phyloP scores from a whole-genome alignment of 2,888 invertebrate genomes.

The Acanthosepion pharaonis region DNA sequence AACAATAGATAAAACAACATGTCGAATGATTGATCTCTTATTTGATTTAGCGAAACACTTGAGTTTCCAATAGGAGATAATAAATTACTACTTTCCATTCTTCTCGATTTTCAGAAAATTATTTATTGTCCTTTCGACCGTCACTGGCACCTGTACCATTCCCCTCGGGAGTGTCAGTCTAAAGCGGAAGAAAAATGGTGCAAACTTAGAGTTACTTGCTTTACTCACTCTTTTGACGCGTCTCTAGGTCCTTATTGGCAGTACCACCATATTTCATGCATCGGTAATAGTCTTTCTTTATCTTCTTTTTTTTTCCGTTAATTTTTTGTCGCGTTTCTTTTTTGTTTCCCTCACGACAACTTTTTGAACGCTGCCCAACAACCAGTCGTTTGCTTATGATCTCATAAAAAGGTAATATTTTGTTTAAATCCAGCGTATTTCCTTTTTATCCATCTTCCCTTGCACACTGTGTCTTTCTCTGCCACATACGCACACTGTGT shows the following conservation, averaged over 20 bases:
- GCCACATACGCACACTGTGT: background rate
- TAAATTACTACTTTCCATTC: background rate
- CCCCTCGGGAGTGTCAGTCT: background rate
- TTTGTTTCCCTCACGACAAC: background rate
- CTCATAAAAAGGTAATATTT: background rate
- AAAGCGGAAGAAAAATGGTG: background rate
- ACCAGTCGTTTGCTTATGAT: background rate
- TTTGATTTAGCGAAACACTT: background rate
- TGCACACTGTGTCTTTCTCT: background rate
- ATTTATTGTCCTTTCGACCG: background rate
- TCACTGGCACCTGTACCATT: constrained; percentile 1
- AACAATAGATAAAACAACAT: background rate
- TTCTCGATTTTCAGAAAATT: background rate
- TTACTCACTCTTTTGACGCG: background rate
- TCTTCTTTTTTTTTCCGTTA: background rate
- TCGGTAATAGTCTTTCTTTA: background rate
- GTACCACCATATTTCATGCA: background rate
- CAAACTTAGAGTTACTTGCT: background rate
- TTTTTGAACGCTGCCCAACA: background rate
- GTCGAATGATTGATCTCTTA: background rate
- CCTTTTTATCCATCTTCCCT: background rate
- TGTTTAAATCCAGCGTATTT: background rate
- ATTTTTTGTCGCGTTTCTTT: background rate
- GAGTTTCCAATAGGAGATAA: background rate
- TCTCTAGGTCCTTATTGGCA: background rate